Evolutionary conservation across 1,140 invertebrate genomes (phyloP), one percentile per base, ranked within the genome.

Genomic region (Drosophila asahinai): DNA sequence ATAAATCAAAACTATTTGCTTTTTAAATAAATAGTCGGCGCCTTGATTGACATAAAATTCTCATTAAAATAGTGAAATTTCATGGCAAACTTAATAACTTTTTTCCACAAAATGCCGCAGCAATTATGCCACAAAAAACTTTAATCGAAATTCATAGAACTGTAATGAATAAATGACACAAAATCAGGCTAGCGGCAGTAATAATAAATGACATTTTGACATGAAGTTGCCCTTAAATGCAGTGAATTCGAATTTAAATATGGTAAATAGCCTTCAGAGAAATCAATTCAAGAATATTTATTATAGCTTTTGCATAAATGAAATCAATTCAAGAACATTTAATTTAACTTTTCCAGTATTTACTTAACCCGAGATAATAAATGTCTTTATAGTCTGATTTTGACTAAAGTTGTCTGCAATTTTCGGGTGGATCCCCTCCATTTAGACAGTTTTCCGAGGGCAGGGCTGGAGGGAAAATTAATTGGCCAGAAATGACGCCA

Each of bases 401-500:
- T 11, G 7, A 36, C 55, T 47, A 30, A 14, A 6, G 4, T 25
- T 42, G 17, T 17, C 47, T 17, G 33, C 55, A 15, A 49, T 59
- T 73, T 73, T 49, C 25, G 66, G 42, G 52, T 43, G 40, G 22
- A 43, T 38, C 27, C 7, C 45, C 27, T 8, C 33, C 30, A 30
- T 49, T 63, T 42, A 48, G 11, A 78, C 59, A 71, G 51, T 70
- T 71, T 33, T 3, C 2, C 40, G 25, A 25, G 1, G 51, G 4
- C 11, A 7, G 8, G 12, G 14, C 6, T 3, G 12, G 22, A 3
- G 5, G 25, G 36, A 27, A 70, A 62, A 58, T 63, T 81, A 81
- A 76, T 83, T 66, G 77, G 30, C 62, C 45, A 75, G 72, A 75
- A 75, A 75, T 61, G 42, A 27, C 38, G 30, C n/a, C 14, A 17